Evolutionary conservation across 2,113 vertebrate genomes (phyloP), one percentile per base, ranked within the genome.

Genomic region (Neolamprologus cancellatus): DNA sequence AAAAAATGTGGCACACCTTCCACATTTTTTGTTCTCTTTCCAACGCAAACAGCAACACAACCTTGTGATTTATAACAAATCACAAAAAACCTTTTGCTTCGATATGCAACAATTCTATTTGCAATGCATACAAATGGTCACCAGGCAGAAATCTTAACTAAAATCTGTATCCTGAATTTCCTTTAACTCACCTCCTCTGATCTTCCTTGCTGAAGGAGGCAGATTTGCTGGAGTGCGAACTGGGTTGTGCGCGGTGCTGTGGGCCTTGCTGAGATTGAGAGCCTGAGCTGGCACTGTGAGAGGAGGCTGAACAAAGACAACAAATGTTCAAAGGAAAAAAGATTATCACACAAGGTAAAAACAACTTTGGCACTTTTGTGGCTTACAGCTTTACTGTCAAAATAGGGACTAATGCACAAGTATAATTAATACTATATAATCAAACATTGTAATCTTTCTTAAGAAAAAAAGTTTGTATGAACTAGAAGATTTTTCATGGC

Each of bases 111-210:
- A 78, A 20, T 78, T 52, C 9, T 8, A 36, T 44, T 10, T 28
- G 30, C 6, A 61, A 57, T 34, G 13, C 28, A 79, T 36, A 36
- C 23, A 48, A 28, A 48, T 59, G 4, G 52, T 30, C 23, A 46
- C 4, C 9, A 41, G 30, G 5, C 8, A 69, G n/a, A 20, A 79
- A 44, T 79, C 6, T 59, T 25, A 9, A 13, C 44, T 48, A 30
- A 30, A 48, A 48, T 76, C 44, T 30, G 25, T 13, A 50, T 30
- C 41, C 25, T 7, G 25, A 28, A 76, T 32, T 23, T 39, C 52
- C 5, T 78, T 57, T 25, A 20, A 85, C 96, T 91, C 69, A 99
- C 98, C 97, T 98, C 57, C 52, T 97, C 74, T 96, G 96, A 5
- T 97, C 97, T 28, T 97, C 96, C 23, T 96, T 95, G 11, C 87